Evolutionary conservation across 2,888 invertebrate genomes (phyloP).

Genomic region (Drosophila parthenogenetica): DNA sequence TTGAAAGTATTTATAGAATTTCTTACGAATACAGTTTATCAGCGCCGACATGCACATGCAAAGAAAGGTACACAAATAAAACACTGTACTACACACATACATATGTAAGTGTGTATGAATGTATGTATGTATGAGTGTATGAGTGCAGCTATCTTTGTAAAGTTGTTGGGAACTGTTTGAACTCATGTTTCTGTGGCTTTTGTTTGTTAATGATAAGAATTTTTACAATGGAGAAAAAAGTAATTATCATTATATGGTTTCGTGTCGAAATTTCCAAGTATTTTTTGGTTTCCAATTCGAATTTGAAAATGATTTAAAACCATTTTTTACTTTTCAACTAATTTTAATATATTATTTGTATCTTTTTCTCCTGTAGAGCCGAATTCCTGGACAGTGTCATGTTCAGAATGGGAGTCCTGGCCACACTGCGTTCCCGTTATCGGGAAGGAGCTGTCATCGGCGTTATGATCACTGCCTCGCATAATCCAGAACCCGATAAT

Average conservation of each 20-base stretch:
- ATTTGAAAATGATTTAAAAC: neutral
- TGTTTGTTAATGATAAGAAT: slow-evolving; percentile 7
- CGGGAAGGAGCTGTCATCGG: slow-evolving; percentile 95
- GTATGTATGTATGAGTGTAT: neutral
- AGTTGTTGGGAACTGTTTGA: neutral
- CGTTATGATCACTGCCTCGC: slow-evolving; percentile 99
- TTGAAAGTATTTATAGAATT: slow-evolving; percentile 70
- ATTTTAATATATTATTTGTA: too few relatives aligned
- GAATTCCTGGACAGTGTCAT: slow-evolving; percentile 94
- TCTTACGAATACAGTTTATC: slow-evolving; percentile 61
- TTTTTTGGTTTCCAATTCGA: neutral
- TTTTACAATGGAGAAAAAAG: neutral
- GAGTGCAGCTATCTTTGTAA: slow-evolving; percentile 15
- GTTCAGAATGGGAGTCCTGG: slow-evolving; percentile 97
- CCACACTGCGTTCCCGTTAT: slow-evolving; percentile 93
- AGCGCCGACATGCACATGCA: slow-evolving; percentile 63
- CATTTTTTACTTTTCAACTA: too few relatives aligned
- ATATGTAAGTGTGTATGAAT: neutral
- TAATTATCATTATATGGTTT: neutral
- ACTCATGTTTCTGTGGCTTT: neutral
- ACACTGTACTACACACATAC: neutral
- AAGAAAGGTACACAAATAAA: slow-evolving; percentile 14
- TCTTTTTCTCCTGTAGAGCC: slow-evolving; percentile 87
- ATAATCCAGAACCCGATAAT: slow-evolving; percentile 98
- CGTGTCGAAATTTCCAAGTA: too few relatives aligned